Percentiles rank a stretch among this genome's conserved stretches.
phyloP scores from a whole-genome alignment of 2,113 vertebrate species.

The Limnothrissa miodon region DNA sequence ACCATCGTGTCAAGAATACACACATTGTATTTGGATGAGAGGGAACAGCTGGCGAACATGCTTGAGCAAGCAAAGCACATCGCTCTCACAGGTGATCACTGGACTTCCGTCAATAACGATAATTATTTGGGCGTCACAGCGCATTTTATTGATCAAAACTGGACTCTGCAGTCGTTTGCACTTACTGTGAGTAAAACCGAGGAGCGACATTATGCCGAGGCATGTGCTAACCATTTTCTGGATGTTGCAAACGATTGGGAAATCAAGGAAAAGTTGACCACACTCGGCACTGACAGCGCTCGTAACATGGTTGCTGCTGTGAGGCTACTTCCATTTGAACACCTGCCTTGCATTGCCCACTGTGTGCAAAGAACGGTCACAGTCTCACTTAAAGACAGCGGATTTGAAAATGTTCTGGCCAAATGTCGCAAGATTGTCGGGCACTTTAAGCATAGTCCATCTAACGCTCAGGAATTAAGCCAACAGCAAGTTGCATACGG shows the following conservation, averaged over 20 bases:
- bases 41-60: too few species aligned
- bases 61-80: too few species aligned
- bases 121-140: neutral
- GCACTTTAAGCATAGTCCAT: too few species aligned
- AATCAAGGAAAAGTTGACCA: constrained; percentile 29
- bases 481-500: too few species aligned
- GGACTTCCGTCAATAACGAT: too few species aligned
- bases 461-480: too few species aligned
- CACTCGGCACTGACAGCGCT: constrained; percentile 27
- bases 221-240: neutral
- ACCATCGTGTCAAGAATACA: too few species aligned
- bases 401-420: too few species aligned
- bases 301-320: constrained; percentile 20
- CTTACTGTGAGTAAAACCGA: neutral
- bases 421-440: too few species aligned
- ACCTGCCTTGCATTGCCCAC: constrained; percentile 43
- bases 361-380: constrained; percentile 35
- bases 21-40: too few species aligned
- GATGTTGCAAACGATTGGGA: neutral
- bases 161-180: neutral
- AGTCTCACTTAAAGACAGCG: constrained; percentile 19
- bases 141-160: neutral
- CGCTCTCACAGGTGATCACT: too few species aligned
- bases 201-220: neutral
- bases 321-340: constrained; percentile 27